Evolutionary conservation across 2,888 invertebrate species (phyloP), one percentile per base, ranked within the genome.

Genomic region (Stenoptilia bipunctidactyla): DNA sequence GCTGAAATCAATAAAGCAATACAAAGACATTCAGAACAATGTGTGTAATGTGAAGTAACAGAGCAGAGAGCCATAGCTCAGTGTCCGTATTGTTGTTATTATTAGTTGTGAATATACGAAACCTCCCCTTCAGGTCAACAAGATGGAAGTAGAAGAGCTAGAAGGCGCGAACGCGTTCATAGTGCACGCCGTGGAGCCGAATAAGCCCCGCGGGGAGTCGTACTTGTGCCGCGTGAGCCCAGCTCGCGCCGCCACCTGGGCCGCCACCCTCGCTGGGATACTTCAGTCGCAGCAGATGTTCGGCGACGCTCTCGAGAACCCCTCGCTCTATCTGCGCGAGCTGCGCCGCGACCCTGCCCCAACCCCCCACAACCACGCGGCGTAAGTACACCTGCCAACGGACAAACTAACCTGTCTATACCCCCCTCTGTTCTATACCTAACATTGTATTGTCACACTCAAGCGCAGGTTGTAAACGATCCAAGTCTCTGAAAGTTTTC

Each of bases 71-170:
- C n/a, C n/a, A n/a, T n/a, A n/a, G n/a, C n/a, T n/a, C n/a, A n/a
- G n/a, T n/a, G n/a, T n/a, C n/a, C n/a, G n/a, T n/a, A n/a, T n/a
- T n/a, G n/a, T n/a, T n/a, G n/a, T n/a, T n/a, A n/a, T n/a, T n/a
- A n/a, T n/a, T n/a, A n/a, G n/a, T n/a, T n/a, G n/a, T n/a, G n/a
- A n/a, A n/a, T n/a, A n/a, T n/a, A n/a, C n/a, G n/a, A n/a, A n/a
- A n/a, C n/a, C n/a, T n/a, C n/a, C n/a, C n/a, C n/a, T n/a, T 5
- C 61, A 98, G 98, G 93, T 97, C 51, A 99, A 98, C 80, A 98
- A 97, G 83, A 96, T 98, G 96, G 87, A 88, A 40, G 72, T 95
- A 58, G 88, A 89, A 46, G 92, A 93, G 46, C 87, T 62, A 1
- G 66, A 71, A 15, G 57, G 58, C 39, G 61, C 20, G 8, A 30